These are phyloP conservation scores for Haliclona indistincta DNA, from an alignment of 37 sponge, comb jelly and placozoan genomes.

Conservation along the genomic window DNA sequence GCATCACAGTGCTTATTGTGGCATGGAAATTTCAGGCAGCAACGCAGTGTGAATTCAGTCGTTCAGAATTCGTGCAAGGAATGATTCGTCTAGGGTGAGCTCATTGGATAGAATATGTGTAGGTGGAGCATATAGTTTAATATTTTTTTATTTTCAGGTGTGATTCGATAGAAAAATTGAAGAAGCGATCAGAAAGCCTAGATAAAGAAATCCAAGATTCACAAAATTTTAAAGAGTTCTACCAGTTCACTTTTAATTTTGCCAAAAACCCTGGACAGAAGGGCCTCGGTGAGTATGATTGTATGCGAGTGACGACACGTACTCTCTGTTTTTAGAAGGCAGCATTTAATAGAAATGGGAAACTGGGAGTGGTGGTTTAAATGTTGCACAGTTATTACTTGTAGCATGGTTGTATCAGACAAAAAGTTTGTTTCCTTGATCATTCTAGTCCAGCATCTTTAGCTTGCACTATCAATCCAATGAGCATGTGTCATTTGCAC, in stretches of 20 bases:
- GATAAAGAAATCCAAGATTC: conserved; percentile 84
- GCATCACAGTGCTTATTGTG: conserved; percentile 80
- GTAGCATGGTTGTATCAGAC: no score
- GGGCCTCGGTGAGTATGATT: conserved; percentile 74
- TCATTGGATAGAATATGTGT: background rate
- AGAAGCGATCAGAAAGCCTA: conserved; percentile 60
- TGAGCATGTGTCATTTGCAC: no score
- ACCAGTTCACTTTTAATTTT: conserved; percentile 94
- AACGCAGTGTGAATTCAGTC: conserved; percentile 89
- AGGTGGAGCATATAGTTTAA: background rate
- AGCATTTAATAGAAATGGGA: background rate
- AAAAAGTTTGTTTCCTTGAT: no score
- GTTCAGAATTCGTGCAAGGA: conserved; percentile 89
- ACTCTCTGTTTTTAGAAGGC: background rate
- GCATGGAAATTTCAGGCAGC: conserved; percentile 95
- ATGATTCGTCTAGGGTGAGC: conserved; percentile 87
- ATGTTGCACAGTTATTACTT: no score
- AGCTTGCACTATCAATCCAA: no score
- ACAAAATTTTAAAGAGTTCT: conserved; percentile 91
- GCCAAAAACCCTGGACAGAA: conserved; percentile 96
- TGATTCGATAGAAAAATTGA: conserved; percentile 87
- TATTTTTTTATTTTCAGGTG: conserved; percentile 65
- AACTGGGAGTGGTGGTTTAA: no score
- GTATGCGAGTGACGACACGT: background rate
- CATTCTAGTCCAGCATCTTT: no score